Evolutionary conservation across 92 coral and sea anemone species (phyloP), one percentile per base, ranked within the genome.

Genomic region (Porites evermanni): DNA sequence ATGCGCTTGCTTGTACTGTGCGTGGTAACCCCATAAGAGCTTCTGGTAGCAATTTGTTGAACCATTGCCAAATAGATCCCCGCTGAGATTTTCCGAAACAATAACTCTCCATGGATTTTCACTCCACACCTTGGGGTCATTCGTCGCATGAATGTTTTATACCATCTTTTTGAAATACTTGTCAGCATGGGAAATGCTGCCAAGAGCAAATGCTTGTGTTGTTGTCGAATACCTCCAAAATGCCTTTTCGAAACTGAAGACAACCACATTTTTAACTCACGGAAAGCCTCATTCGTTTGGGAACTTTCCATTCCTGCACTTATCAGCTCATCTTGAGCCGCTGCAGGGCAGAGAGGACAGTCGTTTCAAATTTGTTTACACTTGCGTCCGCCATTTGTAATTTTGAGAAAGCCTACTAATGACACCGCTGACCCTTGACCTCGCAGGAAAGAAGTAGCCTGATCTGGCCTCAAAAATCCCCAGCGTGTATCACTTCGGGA

Each of bases 61-160:
- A 74, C 21, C 26, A 84, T n/a, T 61, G 38, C 19, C 75, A 77
- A 84, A 84, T 74, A 84, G 70, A 74, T 84, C 88, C 67, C 51
- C 38, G 53, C 88, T 73, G 70, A 74, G 70, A 19, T 71, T 54
- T 47, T 84, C 88, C 23, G 29, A 56, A 72, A 71, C 67, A 52
- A 24, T n/a, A 29, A 84, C 83, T 54, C 52, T 75, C 74, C 88
- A 84, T 71, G 88, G 88, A 53, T 84, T 59, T 76, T 74, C 78
- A 84, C 82, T 29, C 59, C 88, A 84, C 82, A 84, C 78, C 67
- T 84, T 53, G 88, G 61, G 69, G 60, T 56, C 83, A 73, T 84
- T 74, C 71, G 67, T 38, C 82, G 50, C 82, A 74, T 75, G 56
- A 84, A 84, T 38, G 88, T 84, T 75, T 84, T 84, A 67, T 84